These are phyloP conservation scores for Nephrocerus scutellatus DNA, from an alignment of 2,888 invertebrate species.

Conservation along the genomic window DNA sequence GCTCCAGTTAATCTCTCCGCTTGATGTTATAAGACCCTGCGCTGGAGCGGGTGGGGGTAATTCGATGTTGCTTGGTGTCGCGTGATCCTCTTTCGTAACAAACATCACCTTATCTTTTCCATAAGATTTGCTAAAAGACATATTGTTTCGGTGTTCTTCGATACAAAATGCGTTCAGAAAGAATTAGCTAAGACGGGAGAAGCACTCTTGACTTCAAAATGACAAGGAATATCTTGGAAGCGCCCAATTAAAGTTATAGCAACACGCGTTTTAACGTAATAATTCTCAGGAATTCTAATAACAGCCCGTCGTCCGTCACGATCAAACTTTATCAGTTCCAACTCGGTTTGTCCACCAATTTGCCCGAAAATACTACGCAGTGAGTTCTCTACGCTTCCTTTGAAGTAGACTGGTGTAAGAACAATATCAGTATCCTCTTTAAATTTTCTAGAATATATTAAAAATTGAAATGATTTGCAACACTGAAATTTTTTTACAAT, in stretches of 20 bases:
- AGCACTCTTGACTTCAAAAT: slow-evolving; percentile 52
- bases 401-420: slow-evolving; percentile 51
- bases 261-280: slow-evolving; percentile 53
- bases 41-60: slow-evolving; percentile 67
- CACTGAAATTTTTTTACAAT: slow-evolving; percentile 1
- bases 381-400: slow-evolving; percentile 53
- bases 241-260: slow-evolving; percentile 53
- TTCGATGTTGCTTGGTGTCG: slow-evolving; percentile 60
- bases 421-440: slow-evolving; percentile 39
- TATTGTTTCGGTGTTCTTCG: slow-evolving; percentile 24
- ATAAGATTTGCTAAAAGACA: slow-evolving; percentile 50
- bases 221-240: slow-evolving; percentile 49
- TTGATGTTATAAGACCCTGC: slow-evolving; percentile 72
- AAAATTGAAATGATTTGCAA: slow-evolving; percentile 1
- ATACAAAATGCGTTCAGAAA: slow-evolving; percentile 24
- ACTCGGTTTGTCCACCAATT: slow-evolving; percentile 49
- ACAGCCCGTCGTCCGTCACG: slow-evolving; percentile 48
- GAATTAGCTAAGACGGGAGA: slow-evolving; percentile 48
- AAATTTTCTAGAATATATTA: slow-evolving; percentile 50
- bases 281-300: slow-evolving; percentile 51
- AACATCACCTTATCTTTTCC: slow-evolving; percentile 81
- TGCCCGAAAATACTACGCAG: slow-evolving; percentile 54
- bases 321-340: slow-evolving; percentile 56
- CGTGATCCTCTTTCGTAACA: slow-evolving; percentile 71
- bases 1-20: slow-evolving; percentile 92